Base-by-base conservation (phyloP, 1,140 invertebrate species). In the Hyposmocoma kahamanoa region DNA sequence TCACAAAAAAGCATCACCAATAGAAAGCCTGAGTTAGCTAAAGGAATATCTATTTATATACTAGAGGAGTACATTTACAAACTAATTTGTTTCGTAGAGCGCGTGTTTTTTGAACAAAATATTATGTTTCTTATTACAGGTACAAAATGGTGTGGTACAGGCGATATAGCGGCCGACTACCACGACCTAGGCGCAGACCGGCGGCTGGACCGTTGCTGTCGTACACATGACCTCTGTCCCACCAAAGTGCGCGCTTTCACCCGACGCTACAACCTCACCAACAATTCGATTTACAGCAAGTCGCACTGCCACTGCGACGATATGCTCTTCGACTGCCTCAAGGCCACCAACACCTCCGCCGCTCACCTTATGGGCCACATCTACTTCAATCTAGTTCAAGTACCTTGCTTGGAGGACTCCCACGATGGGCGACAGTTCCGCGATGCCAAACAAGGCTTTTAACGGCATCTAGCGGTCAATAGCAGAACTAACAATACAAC, bases 131-230 rank as follows among this genome's bases (percentile, higher is more conserved):
- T 47, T 28, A 8, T 87, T 85, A 2, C 62, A 96, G 94, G 94
- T 32, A 96, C 94, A 32, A 96, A 96, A 80, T 96, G 95, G 95
- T 96, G 95, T 67, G 95, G 95, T 1, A 91, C 92, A 0, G 94
- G 94, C 0, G 94, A 96, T 69, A 91, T 96, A 47, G 95, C 95
- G 0, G 84, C 88, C n/a, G 90, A 90, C 60, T 96, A 96, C 79
- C 92, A 92, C 72, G 94, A 96, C 74, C 86, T 96, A 38, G 95
- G 95, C 18, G 77, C 87, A 0, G 90, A 93, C 60, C 82, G 87
- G 24, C 82, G 87, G 15, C 89, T 96, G 46, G 95, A 96, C 78
- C 90, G 90, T 58, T 97, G 95, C 77, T 97, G 95, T 73, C 87
- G 95, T 38, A 91, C 90, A 2, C 95, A 97, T 73, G 95, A 97